Base-by-base conservation (phyloP, 1,140 invertebrate genomes). In the Chionoecetes opilio region DNA sequence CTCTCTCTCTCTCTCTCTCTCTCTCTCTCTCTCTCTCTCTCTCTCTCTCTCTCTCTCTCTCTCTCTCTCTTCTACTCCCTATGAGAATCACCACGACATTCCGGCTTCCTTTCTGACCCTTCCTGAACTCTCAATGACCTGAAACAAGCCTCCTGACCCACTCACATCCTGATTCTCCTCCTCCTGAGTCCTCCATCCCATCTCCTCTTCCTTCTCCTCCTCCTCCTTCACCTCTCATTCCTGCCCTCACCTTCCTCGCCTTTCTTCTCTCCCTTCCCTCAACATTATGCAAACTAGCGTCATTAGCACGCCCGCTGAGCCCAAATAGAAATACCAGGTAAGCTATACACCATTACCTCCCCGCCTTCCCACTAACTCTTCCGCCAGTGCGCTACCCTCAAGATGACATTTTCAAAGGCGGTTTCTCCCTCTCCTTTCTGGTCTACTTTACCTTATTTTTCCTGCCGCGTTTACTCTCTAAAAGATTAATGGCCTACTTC, bases 241-340 rank as follows among this genome's bases (percentile, higher is more conserved):
- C 63, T 75, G 63, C 21, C 63, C 63, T 75, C 21, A 3, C 63
- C 21, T 75, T n/a, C 63, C 63, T 75, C 11, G 63, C 63, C 63
- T 75, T 26, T 26, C 8, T 17, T n/a, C 63, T 75, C 63, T n/a
- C 63, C 63, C 63, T 75, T 75, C 63, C 63, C 63, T 75, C 63
- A 75, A n/a, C 63, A 75, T 75, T 75, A 75, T 75, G 63, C 63
- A 75, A 75, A 75, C 63, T 75, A 75, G 63, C 63, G n/a, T 26
- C 63, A 75, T 75, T 75, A 75, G 63, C 63, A 75, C 63, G 63
- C 63, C 63, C 63, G 63, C 63, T 75, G 63, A 75, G 63, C 63
- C 63, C 63, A 75, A 75, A 75, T 75, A 75, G 63, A 75, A 75
- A 75, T 75, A 75, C 63, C 63, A 75, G 63, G 63, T 75, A 75